Percentiles rank a stretch among this genome's conserved stretches.
These are phyloP conservation scores for Aphidius gifuensis DNA, from an alignment of 1,140 invertebrate genomes.

Conservation along the genomic window DNA sequence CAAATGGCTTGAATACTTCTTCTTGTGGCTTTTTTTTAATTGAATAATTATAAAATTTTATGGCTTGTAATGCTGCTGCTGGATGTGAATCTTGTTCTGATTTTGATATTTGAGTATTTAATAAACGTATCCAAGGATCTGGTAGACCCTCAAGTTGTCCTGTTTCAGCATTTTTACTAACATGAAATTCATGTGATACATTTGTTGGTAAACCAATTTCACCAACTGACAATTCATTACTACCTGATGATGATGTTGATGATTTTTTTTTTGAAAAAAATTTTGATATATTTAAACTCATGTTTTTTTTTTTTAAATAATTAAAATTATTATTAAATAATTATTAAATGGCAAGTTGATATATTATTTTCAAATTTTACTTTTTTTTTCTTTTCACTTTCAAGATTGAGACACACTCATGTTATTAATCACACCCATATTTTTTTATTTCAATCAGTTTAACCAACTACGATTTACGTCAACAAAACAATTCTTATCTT, in stretches of 20 bases:
- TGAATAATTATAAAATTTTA: slow-evolving; percentile 88
- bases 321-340: too few species aligned
- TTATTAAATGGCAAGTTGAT: not conserved
- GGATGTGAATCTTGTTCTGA: slow-evolving; percentile 90
- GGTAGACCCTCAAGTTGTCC: slow-evolving; percentile 78
- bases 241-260: not conserved
- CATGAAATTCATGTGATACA: slow-evolving; percentile 78
- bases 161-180: slow-evolving; percentile 72
- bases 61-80: slow-evolving; percentile 82
- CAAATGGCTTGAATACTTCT: slow-evolving; percentile 68
- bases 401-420: not conserved
- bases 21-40: slow-evolving; percentile 72
- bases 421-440: not conserved
- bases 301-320: slow-evolving; percentile 29
- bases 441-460: too few species aligned
- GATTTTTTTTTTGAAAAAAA: slow-evolving; percentile 49
- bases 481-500: too few species aligned
- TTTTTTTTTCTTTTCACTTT: slow-evolving; percentile 1
- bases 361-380: not conserved
- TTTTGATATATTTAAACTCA: slow-evolving; percentile 49
- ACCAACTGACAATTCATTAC: slow-evolving; percentile 39
- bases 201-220: slow-evolving; percentile 74
- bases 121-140: slow-evolving; percentile 70
- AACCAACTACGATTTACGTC: too few species aligned
- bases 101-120: slow-evolving; percentile 83